Conservation (phyloP, 1,140 invertebrate genomes). For the Sycophila sp. region DNA sequence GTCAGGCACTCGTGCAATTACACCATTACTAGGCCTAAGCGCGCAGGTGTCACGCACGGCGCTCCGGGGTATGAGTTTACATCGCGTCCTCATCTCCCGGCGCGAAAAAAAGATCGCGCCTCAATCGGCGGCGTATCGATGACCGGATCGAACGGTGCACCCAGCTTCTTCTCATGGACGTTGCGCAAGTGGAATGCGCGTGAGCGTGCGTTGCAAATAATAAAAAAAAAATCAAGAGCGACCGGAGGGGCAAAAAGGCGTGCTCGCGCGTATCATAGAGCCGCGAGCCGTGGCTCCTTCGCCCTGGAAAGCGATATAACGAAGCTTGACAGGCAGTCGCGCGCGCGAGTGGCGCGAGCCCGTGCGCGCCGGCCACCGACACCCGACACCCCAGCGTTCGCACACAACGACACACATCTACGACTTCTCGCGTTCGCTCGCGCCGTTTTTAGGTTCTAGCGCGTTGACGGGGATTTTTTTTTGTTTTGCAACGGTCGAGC, state of each 20-base stretch:
- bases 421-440: constrained; percentile 7
- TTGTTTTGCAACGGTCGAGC: no score
- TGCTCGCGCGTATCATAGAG: background rate
- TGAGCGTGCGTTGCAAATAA: background rate
- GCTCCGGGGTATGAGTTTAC: no score
- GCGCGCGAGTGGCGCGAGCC: constrained; percentile 34
- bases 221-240: background rate
- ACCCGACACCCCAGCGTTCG: constrained; percentile 55
- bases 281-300: background rate
- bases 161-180: background rate
- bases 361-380: constrained; percentile 54
- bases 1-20: no score
- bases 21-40: background rate
- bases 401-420: constrained; percentile 35
- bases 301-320: constrained; percentile 60
- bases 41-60: no score
- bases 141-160: background rate
- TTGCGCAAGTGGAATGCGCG: constrained; percentile 43
- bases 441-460: no score
- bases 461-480: no score
- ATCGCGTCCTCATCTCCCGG: background rate
- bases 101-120: background rate
- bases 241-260: background rate
- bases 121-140: background rate
- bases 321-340: constrained; percentile 63